Percentiles rank a stretch among this genome's conserved stretches.
Conservation (phyloP, 1,140 invertebrate genomes). For the Hycleus cichorii region DNA sequence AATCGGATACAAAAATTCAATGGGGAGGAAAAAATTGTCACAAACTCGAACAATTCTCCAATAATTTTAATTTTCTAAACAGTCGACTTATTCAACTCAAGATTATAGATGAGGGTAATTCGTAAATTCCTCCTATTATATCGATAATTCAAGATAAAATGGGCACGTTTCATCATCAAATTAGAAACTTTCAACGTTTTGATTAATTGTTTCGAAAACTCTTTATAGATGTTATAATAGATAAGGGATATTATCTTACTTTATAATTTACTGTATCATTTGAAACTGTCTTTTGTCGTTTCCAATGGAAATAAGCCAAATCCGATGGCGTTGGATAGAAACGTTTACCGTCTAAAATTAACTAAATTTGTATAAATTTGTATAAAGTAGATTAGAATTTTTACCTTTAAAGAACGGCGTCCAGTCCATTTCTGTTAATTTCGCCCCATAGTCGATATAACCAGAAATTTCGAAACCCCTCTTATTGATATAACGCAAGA, state of each 20-base stretch:
- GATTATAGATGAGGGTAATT: too few relatives aligned
- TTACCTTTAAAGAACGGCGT: constrained; percentile 55
- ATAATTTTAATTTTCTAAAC: too few relatives aligned
- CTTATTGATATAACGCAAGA: constrained; percentile 55
- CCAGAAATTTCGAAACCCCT: constrained; percentile 65
- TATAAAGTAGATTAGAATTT: background rate
- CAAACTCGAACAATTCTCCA: too few relatives aligned
- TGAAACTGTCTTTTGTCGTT: constrained; percentile 51
- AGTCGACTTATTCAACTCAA: too few relatives aligned
- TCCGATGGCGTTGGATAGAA: constrained; percentile 57
- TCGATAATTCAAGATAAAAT: too few relatives aligned
- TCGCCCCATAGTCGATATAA: constrained; percentile 68
- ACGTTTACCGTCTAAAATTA: constrained; percentile 44
- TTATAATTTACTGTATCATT: constrained; percentile 63
- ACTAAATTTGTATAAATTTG: background rate
- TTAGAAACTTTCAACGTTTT: too few relatives aligned
- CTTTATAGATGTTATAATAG: background rate
- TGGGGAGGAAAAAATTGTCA: too few relatives aligned
- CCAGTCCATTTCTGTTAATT: constrained; percentile 65
- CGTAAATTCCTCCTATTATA: too few relatives aligned
- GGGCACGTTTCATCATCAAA: too few relatives aligned
- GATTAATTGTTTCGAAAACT: background rate
- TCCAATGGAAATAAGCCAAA: constrained; percentile 69
- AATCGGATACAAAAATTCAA: too few relatives aligned
- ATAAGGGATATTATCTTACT: constrained; percentile 11